Evolutionary conservation across 2,888 invertebrate species (phyloP), one percentile per base, ranked within the genome.

Genomic region (Troilus luridus): DNA sequence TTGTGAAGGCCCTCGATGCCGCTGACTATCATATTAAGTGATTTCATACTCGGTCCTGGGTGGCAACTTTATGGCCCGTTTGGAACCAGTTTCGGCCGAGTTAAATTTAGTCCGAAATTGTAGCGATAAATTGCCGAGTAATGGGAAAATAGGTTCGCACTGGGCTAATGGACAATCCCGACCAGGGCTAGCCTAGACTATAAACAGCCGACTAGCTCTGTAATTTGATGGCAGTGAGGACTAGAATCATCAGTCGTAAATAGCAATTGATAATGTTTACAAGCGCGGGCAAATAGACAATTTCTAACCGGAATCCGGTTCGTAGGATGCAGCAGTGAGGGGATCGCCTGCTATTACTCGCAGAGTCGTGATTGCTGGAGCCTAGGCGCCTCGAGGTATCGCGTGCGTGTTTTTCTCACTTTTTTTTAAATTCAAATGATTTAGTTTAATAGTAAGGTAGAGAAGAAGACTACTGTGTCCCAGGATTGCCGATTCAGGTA

Each of bases 121-220:
- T 72, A 72, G 19, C 67, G 72, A 72, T 72, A 72, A 72, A 72
- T 72, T 72, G 72, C 72, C 72, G 72, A 72, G 72, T 72, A 72
- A 72, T 72, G 72, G 72, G 72, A 72, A 72, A 72, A 72, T 72
- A 27, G 14, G 72, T 72, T 72, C 72, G 27, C 72, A 27, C 72
- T 72, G 27, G 0, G 6, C 72, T 72, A 72, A 72, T 72, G 72
- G 27, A 14, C 72, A 0, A 17, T 5, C 5, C 72, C 27, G 72
- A 72, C 27, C 72, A 8, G 72, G 27, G 72, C 27, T 24, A 27
- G 72, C 24, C 72, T 72, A 72, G 72, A 14, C 72, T 72, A 72
- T 72, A 72, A 72, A 72, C 72, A 72, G 72, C 27, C 27, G 27
- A 72, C 72, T 72, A 72, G 19, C 72, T 72, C 72, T 27, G 72